Conservation (phyloP, 2,888 invertebrate species). For the Incurvaria masculella region DNA sequence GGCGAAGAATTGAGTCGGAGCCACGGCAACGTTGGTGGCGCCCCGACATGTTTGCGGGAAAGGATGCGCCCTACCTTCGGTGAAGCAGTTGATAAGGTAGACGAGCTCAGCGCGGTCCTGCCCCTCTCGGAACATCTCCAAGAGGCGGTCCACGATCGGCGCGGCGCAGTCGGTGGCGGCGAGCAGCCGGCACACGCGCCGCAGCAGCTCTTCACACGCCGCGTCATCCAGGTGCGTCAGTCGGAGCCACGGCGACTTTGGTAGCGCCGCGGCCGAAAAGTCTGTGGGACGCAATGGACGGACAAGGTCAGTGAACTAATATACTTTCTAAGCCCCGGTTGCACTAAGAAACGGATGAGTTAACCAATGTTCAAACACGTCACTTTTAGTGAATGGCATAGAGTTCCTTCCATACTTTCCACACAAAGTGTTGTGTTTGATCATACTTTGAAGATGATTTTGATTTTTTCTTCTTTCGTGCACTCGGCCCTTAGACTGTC, state of each 20-base stretch:
- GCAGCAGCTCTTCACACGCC: conserved; percentile 44
- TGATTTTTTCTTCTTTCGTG: too few species aligned
- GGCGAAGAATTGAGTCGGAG: not conserved
- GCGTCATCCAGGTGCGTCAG: conserved; percentile 58
- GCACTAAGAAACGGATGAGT: too few species aligned
- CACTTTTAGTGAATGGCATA: too few species aligned
- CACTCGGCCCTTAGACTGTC: too few species aligned
- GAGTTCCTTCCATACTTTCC: too few species aligned
- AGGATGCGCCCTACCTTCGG: conserved; percentile 32
- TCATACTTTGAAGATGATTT: too few species aligned
- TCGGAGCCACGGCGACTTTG: conserved; percentile 57
- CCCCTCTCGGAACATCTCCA: conserved; percentile 54
- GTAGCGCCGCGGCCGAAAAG: conserved; percentile 19
- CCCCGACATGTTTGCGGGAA: conserved; percentile 21
- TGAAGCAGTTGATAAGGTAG: conserved; percentile 57
- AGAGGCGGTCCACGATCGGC: conserved; percentile 59
- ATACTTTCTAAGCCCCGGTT: too few species aligned
- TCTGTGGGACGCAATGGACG: conserved; percentile 20
- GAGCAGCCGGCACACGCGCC: conserved; percentile 51
- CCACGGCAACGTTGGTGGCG: not conserved
- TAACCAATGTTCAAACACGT: too few species aligned
- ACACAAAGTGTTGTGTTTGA: too few species aligned
- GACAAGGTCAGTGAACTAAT: not conserved
- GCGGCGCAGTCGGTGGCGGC: conserved; percentile 52
- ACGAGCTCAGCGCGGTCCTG: conserved; percentile 59